Evolutionary conservation across 1,140 invertebrate genomes (phyloP).

Genomic region (Drosophila mayri): DNA sequence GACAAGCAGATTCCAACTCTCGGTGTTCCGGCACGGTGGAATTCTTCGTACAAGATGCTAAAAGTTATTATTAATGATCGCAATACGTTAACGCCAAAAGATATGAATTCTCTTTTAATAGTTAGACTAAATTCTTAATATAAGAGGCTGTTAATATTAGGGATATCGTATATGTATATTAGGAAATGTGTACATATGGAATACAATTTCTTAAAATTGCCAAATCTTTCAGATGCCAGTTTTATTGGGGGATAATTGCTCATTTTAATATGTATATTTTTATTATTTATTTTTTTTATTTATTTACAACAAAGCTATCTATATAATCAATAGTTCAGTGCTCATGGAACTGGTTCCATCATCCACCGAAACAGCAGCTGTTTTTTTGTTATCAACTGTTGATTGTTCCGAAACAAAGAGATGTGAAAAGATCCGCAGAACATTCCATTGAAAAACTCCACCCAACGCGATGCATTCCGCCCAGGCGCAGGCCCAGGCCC

Average conservation of each 20-base stretch:
- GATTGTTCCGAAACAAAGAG: constrained; percentile 44
- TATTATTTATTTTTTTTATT: background rate
- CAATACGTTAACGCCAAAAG: constrained; percentile 2
- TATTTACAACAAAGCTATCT: background rate
- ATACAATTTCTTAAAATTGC: background rate
- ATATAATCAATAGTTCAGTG: background rate
- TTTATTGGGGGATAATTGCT: too few species aligned
- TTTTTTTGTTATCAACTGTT: constrained; percentile 45
- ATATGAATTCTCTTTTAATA: constrained; percentile 10
- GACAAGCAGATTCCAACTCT: constrained; percentile 23
- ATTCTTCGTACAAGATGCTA: constrained; percentile 20
- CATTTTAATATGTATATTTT: background rate
- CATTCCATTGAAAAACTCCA: constrained; percentile 27
- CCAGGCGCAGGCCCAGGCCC: constrained; percentile 60
- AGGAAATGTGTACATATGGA: background rate
- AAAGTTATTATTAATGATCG: constrained; percentile 1
- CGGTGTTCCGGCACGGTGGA: constrained; percentile 16
- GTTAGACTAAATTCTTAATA: constrained; percentile 17
- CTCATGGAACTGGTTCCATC: constrained; percentile 1
- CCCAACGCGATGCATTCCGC: constrained; percentile 55
- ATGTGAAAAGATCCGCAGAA: constrained; percentile 58
- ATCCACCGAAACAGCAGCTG: constrained; percentile 1
- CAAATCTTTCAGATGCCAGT: too few species aligned
- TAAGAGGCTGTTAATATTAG: background rate
- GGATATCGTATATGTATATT: background rate